Evolutionary conservation across 2,797 vertebrate species (phyloP).

Genomic region (Lates japonicus): DNA sequence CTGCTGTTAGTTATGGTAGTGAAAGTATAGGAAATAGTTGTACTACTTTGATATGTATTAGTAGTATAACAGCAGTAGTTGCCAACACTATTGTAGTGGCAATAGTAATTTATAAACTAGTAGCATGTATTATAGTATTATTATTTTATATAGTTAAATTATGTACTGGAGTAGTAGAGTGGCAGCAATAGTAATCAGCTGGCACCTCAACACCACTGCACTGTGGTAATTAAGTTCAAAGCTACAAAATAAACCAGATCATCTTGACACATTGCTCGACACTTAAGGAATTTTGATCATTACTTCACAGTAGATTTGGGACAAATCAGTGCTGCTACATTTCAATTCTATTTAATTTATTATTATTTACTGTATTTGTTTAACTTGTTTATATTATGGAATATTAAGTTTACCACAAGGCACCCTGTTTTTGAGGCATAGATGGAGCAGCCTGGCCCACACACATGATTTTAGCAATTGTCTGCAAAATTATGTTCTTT

Average conservation of each 20-base stretch:
- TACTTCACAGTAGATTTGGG: neutral
- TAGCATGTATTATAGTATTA: neutral
- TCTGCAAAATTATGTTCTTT: neutral
- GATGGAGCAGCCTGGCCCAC: neutral
- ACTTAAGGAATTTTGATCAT: neutral
- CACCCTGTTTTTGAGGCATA: neutral
- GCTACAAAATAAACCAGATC: neutral
- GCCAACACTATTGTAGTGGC: neutral
- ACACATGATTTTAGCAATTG: neutral
- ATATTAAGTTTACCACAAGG: neutral
- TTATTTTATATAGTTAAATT: neutral
- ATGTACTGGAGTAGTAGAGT: neutral
- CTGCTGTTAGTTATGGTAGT: neutral
- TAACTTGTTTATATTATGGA: neutral
- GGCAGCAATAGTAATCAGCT: neutral
- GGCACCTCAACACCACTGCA: neutral
- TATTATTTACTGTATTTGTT: neutral
- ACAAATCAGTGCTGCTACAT: conserved; percentile 17
- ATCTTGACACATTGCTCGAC: neutral
- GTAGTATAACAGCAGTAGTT: neutral
- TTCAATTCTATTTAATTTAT: neutral
- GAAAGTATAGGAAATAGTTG: neutral
- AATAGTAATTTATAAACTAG: neutral
- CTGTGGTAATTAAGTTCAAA: neutral
- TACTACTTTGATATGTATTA: neutral